Base-by-base conservation (phyloP, 2,113 vertebrate species). In the Myrmecophaga tridactyla region DNA sequence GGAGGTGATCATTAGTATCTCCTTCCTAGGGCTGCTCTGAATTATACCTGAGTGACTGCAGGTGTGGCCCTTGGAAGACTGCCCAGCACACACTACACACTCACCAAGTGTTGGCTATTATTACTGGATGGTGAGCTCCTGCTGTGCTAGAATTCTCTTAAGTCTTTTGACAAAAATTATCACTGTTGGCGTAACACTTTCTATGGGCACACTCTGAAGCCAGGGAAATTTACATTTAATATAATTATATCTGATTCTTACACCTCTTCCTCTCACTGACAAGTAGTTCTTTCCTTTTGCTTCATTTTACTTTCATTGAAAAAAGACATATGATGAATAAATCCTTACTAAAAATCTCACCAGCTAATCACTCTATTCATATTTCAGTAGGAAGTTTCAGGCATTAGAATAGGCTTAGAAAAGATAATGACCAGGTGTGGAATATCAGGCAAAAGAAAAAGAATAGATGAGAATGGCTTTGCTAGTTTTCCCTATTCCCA, bases 271-370 rank as follows among this genome's bases (percentile, higher is more conserved):
- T 10, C 7, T 88, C 36, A 65, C 12, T 83, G 12, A 72, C 12
- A 76, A 36, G 20, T 72, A 41, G 11, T 46, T 51, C 53, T 20
- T 92, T 82, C 48, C 41, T 39, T 1, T n/a, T 95, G 36, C 27
- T 95, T 89, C 39, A 76, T 73, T 81, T 85, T 77, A 36, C 18
- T 13, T 84, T 75, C 39, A 10, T 60, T 76, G 82, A 95, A 77
- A 95, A 58, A 89, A 20, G 39, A 2, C 13, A 63, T n/a, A 25
- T n/a, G 39, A 53, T 80, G 20, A 86, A 84, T 13, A 81, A 80
- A 92, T 96, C 82, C 56, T 63, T 72, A 53, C 65, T 78, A 94
- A 82, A n/a, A 94, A 83, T 89, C 77, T 92, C 27, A 70, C n/a
- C 21, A 14, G 78, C 21, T 78, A 63, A 21, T 92, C 34, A 60